Evolutionary conservation across 1,140 invertebrate genomes (phyloP).

Genomic region (Zophobas morio): DNA sequence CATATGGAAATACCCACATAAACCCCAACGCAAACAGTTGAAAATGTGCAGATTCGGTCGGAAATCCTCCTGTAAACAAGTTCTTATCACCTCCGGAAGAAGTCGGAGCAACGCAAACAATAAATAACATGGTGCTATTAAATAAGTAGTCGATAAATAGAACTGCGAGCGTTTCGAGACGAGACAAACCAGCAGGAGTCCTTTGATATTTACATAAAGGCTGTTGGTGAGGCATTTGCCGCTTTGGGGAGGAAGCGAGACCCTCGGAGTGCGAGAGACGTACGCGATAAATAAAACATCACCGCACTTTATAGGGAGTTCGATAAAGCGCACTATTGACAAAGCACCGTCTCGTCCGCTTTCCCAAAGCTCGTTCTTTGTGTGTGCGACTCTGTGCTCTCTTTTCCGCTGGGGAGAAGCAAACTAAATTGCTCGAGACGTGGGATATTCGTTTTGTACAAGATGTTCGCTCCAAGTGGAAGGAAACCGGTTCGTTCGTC

Average conservation of each 20-base stretch:
- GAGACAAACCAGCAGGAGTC: constrained; percentile 17
- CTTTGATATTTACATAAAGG: constrained; percentile 38
- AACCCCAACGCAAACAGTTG: background rate
- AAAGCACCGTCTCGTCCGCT: constrained; percentile 29
- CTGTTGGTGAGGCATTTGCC: background rate
- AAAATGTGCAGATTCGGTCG: background rate
- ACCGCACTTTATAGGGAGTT: constrained; percentile 18
- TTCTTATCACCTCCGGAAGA: background rate
- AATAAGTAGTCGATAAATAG: constrained; percentile 29
- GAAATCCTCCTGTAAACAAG: background rate
- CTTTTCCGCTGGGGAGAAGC: constrained; percentile 15
- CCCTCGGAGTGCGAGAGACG: background rate
- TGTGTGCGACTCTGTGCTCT: background rate
- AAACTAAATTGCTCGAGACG: constrained; percentile 31
- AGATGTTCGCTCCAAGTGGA: constrained; percentile 2
- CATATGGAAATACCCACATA: background rate
- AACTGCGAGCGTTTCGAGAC: background rate
- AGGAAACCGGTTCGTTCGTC: constrained; percentile 9
- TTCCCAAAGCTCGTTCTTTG: constrained; percentile 27
- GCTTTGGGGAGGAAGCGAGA: constrained; percentile 10
- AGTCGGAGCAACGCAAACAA: background rate
- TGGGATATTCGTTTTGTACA: constrained; percentile 16
- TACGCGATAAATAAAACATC: constrained; percentile 38
- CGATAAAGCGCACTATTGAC: background rate
- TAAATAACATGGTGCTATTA: constrained; percentile 10